Percentiles rank a stretch among this genome's conserved stretches.
These are phyloP conservation scores for Sinopyrophorus schimmeli DNA, from an alignment of 2,888 invertebrate genomes.

Conservation along the genomic window DNA sequence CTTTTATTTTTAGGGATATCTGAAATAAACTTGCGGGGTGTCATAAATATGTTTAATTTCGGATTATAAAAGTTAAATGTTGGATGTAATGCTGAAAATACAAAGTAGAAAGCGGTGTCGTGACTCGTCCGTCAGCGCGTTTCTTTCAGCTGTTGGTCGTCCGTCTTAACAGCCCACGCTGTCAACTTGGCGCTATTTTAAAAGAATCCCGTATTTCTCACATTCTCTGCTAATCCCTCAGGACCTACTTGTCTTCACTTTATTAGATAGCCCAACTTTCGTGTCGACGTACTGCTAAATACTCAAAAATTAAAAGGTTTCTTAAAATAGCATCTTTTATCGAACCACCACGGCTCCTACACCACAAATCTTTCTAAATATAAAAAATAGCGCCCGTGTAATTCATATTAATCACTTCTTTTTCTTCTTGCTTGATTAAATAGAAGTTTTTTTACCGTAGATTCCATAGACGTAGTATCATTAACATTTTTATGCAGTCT, in stretches of 20 bases:
- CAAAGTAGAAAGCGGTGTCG: conserved; percentile 32
- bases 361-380: background rate
- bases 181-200: conserved; percentile 42
- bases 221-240: conserved; percentile 45
- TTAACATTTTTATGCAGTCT: no score
- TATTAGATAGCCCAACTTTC: conserved; percentile 36
- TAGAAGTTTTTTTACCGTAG: no score
- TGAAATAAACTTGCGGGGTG: conserved; percentile 6
- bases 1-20: conserved; percentile 1
- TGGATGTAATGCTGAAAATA: conserved; percentile 25
- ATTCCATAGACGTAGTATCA: no score
- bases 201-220: conserved; percentile 37
- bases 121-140: conserved; percentile 26
- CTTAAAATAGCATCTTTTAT: conserved; percentile 16
- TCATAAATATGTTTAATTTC: conserved; percentile 20
- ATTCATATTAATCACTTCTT: background rate
- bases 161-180: conserved; percentile 44
- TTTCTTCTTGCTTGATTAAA: no score
- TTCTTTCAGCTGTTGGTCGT: conserved; percentile 42
- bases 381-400: background rate
- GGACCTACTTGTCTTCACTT: conserved; percentile 45
- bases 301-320: conserved; percentile 22
- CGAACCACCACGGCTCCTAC: background rate
- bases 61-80: conserved; percentile 11
- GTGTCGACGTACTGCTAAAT: conserved; percentile 30